Conservation (phyloP, 2,888 invertebrate genomes). For the Dryococelus australis region DNA sequence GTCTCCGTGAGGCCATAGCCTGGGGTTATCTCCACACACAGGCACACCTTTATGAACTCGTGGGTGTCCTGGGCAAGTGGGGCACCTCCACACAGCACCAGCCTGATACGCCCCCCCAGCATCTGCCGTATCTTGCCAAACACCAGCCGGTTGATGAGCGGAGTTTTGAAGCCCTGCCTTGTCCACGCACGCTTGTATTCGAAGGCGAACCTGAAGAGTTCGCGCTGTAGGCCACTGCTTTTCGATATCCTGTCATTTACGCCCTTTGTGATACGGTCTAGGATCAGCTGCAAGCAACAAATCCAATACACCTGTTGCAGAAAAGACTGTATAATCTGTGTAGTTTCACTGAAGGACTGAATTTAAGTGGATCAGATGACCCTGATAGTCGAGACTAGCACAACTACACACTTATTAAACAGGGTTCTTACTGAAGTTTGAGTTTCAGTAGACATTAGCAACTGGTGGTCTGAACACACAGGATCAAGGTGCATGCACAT, state of each 20-base stretch:
- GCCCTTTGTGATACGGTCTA: constrained; percentile 97
- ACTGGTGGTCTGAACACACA: no score
- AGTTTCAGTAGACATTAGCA: no score
- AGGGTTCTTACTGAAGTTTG: no score
- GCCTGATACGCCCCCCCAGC: constrained; percentile 87
- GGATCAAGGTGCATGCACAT: no score
- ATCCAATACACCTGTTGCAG: no score
- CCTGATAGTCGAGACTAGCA: no score
- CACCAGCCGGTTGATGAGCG: constrained; percentile 70
- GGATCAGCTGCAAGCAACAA: constrained; percentile 74
- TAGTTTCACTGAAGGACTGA: no score
- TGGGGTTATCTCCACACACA: constrained; percentile 89
- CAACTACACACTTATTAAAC: no score
- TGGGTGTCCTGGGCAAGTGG: constrained; percentile 96
- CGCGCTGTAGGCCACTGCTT: constrained; percentile 78
- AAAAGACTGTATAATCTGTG: no score
- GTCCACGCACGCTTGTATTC: constrained; percentile 90
- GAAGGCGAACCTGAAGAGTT: constrained; percentile 93
- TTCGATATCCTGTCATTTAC: constrained; percentile 93
- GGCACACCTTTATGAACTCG: constrained; percentile 88
- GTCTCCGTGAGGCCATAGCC: constrained; percentile 99
- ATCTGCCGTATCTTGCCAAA: constrained; percentile 69
- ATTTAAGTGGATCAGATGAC: no score
- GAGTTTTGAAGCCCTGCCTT: constrained; percentile 82
- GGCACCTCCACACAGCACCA: constrained; percentile 94